Conservation (phyloP, 2,888 invertebrate genomes). For the Drosophila prolongata region DNA sequence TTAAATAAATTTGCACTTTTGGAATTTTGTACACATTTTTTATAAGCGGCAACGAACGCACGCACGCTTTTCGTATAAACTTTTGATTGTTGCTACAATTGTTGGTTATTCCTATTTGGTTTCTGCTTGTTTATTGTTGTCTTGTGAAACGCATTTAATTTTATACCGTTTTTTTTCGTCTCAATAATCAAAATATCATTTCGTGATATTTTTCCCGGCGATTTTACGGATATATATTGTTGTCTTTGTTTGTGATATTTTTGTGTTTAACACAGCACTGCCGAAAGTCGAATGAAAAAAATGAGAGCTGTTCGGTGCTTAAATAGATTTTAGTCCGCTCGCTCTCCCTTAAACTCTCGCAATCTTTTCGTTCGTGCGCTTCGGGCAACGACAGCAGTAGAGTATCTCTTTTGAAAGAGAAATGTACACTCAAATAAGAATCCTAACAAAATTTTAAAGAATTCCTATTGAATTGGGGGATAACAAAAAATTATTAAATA, state of each 20-base stretch:
- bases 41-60: conserved; percentile 37
- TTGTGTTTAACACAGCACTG: conserved; percentile 14
- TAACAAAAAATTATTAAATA: too few species aligned
- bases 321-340: conserved; percentile 14
- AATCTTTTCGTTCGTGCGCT: background rate
- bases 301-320: conserved; percentile 15
- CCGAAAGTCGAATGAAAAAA: conserved; percentile 18
- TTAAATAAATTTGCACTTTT: conserved; percentile 47
- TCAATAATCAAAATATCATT: conserved; percentile 12
- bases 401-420: conserved; percentile 16
- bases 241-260: background rate
- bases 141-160: conserved; percentile 17
- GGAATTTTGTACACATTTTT: conserved; percentile 58
- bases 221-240: conserved; percentile 11
- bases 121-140: conserved; percentile 2
- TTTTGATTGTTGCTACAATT: conserved; percentile 33
- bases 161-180: background rate
- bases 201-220: conserved; percentile 26
- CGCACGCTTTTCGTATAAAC: conserved; percentile 42
- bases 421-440: background rate
- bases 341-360: conserved; percentile 12
- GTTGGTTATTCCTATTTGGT: background rate
- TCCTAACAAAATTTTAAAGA: too few species aligned
- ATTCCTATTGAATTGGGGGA: too few species aligned
- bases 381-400: background rate